These are phyloP conservation scores for Melozone crissalis DNA, from an alignment of 2,113 vertebrate genomes.

Conservation along the genomic window DNA sequence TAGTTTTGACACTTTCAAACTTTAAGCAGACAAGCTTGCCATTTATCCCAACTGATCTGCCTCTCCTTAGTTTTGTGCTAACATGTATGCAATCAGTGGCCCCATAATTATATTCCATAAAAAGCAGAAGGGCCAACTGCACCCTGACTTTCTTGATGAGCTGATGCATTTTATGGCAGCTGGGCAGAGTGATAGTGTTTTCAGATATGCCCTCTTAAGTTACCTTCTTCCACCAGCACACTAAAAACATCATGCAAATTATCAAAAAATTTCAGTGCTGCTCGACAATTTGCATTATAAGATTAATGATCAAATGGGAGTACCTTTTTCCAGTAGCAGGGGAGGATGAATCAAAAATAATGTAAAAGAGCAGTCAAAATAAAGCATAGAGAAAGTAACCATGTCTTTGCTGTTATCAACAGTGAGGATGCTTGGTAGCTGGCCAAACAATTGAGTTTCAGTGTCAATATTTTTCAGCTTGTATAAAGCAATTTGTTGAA, in stretches of 20 bases:
- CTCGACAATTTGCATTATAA: neutral
- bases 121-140: neutral
- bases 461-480: neutral
- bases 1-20: neutral
- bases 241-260: neutral
- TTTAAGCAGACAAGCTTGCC: neutral
- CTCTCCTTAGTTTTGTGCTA: neutral
- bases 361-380: neutral
- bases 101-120: neutral
- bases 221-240: neutral
- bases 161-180: neutral
- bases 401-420: neutral
- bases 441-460: neutral
- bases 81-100: neutral
- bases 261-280: neutral
- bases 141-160: neutral
- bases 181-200: neutral
- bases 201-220: neutral
- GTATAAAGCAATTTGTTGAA: neutral
- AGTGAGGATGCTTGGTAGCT: neutral
- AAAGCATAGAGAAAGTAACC: neutral
- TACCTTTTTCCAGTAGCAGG: neutral
- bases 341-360: neutral
- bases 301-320: neutral
- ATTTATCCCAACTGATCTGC: neutral